These are phyloP conservation scores for Papilio gigon DNA, from an alignment of 2,888 invertebrate genomes.

Conservation along the genomic window DNA sequence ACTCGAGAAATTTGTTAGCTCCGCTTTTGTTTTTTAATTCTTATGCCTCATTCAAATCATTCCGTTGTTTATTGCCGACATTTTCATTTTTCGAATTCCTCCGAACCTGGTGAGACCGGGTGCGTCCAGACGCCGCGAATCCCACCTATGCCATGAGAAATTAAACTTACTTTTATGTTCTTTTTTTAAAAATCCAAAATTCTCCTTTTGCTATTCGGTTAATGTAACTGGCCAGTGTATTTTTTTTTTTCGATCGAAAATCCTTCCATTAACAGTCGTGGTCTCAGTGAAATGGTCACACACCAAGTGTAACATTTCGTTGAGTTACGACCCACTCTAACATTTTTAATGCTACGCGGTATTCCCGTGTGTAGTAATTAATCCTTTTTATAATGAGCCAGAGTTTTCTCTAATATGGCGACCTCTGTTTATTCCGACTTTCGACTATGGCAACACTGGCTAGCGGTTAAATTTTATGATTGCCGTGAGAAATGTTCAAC, in stretches of 20 bases:
- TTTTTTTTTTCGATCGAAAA: constrained; percentile 54
- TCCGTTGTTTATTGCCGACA: constrained; percentile 80
- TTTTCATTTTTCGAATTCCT: constrained; percentile 81
- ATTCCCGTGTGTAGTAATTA: constrained; percentile 65
- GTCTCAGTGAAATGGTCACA: constrained; percentile 62
- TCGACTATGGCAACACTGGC: constrained; percentile 53
- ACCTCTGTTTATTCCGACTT: constrained; percentile 62
- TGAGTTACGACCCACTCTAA: constrained; percentile 59
- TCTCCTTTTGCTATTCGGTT: constrained; percentile 64
- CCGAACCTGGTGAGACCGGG: constrained; percentile 53
- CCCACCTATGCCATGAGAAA: constrained; percentile 77
- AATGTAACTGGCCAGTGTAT: constrained; percentile 79
- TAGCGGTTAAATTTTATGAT: constrained; percentile 65
- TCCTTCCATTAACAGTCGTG: constrained; percentile 46
- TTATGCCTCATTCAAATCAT: constrained; percentile 79
- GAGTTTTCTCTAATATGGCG: constrained; percentile 56
- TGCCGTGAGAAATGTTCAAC: constrained; percentile 69
- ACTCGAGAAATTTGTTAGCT: constrained; percentile 76
- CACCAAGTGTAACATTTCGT: constrained; percentile 62
- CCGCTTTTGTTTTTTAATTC: constrained; percentile 72
- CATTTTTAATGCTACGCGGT: constrained; percentile 70
- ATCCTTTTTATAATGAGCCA: constrained; percentile 68
- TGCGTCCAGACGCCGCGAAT: constrained; percentile 67
- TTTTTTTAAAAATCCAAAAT: constrained; percentile 77
- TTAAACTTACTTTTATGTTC: constrained; percentile 64